These are phyloP conservation scores for Takifugu rubripes DNA, from an alignment of 2,797 vertebrate genomes.

Conservation along the genomic window DNA sequence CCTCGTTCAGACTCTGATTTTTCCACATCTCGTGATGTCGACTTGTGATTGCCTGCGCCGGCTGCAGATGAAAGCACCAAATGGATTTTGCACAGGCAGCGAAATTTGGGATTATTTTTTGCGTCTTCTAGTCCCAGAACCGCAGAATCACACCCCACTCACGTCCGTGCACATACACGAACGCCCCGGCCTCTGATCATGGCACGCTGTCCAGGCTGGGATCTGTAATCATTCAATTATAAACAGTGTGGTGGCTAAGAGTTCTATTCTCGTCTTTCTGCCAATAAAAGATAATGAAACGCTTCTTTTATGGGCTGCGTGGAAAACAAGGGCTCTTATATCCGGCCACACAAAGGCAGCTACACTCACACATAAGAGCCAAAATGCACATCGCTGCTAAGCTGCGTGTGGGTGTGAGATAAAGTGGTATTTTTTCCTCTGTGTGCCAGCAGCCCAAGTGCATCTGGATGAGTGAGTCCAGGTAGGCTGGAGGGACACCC, in stretches of 20 bases:
- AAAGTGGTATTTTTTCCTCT: conserved; percentile 5
- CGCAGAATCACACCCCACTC: too few species aligned
- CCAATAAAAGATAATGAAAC: conserved; percentile 13
- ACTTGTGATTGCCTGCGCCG: conserved; percentile 58
- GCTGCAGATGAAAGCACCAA: conserved; percentile 33
- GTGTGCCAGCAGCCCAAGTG: conserved; percentile 29
- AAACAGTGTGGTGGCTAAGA: not conserved
- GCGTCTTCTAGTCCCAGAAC: too few species aligned
- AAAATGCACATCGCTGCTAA: conserved; percentile 49
- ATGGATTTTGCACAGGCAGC: conserved; percentile 34
- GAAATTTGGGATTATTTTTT: too few species aligned
- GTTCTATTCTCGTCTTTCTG: conserved; percentile 7
- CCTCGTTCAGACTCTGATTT: conserved; percentile 34
- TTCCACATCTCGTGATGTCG: conserved; percentile 63
- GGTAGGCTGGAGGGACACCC: not conserved
- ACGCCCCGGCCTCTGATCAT: too few species aligned
- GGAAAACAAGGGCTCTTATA: conserved; percentile 8
- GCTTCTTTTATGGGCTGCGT: not conserved
- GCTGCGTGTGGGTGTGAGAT: conserved; percentile 32
- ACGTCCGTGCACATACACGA: too few species aligned
- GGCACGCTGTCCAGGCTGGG: too few species aligned
- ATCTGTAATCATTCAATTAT: conserved; percentile 2
- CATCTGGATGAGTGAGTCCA: not conserved
- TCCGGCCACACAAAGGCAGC: conserved; percentile 23
- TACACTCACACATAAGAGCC: conserved; percentile 1